A percentile compares a stretch with the other conserved stretches of the same genome.
These are phyloP conservation scores for Siphamia tubifer DNA, from an alignment of 2,113 vertebrate species.

Conservation along the genomic window DNA sequence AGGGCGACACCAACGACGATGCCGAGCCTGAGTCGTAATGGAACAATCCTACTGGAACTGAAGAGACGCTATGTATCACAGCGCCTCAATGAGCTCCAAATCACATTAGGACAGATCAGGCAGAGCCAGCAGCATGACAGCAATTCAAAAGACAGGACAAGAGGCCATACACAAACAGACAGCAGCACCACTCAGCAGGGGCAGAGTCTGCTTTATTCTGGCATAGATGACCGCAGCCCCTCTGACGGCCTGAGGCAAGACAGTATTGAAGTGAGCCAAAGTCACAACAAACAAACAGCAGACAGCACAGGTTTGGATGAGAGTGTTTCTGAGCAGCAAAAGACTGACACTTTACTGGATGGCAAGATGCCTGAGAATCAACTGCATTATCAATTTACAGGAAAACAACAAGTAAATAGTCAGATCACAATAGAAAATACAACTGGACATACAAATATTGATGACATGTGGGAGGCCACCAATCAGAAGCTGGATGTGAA, in stretches of 20 bases:
- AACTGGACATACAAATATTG: conserved; percentile 7
- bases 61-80: conserved; percentile 65
- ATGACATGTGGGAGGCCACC: background rate
- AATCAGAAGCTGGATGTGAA: conserved; percentile 6
- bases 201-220: conserved; percentile 3
- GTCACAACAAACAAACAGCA: conserved; percentile 17
- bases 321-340: conserved; percentile 48
- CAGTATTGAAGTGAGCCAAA: conserved; percentile 23
- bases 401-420: background rate
- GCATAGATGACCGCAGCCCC: background rate
- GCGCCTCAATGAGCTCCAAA: conserved; percentile 71
- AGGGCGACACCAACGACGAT: conserved; percentile 11
- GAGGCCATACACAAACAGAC: conserved; percentile 18
- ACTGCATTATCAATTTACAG: background rate
- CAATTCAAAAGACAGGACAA: conserved; percentile 31
- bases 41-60: conserved; percentile 70
- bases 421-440: conserved; percentile 13
- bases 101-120: conserved; percentile 59
- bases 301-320: conserved; percentile 30
- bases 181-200: conserved; percentile 19
- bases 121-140: conserved; percentile 49
- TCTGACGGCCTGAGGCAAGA: conserved; percentile 2
- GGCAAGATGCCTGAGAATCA: conserved; percentile 12
- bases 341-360: background rate
- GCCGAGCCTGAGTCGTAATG: conserved; percentile 62